Evolutionary conservation across 2,113 vertebrate genomes (phyloP), one percentile per base, ranked within the genome.

Genomic region (Elaphurus davidianus): DNA sequence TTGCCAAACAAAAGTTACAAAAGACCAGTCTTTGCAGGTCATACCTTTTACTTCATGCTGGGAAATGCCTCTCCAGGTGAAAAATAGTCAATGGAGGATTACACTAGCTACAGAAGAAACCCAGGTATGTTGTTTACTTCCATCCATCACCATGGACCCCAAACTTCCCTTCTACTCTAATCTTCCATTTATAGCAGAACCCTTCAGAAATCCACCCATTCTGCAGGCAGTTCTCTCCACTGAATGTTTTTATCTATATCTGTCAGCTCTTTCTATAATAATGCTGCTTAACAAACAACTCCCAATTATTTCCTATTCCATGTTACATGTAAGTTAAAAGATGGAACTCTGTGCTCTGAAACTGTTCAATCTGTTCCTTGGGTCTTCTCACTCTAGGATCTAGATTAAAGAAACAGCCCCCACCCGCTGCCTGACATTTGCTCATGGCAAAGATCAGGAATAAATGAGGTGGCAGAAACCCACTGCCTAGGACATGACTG

Each of bases 211-310:
- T 12, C 33, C 2, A 15, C 3, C 6, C 25, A 0, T 8, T 9
- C 4, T 30, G 2, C 10, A 84, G 13, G 47, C 43, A 57, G 12
- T 0, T 14, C 17, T n/a, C 64, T 27, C 19, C 19, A 13, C 30
- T 25, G 30, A 27, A 15, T 28, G 7, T 60, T 87, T 30, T 33
- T 57, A 40, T 71, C 19, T 94, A 23, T 81, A 74, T 55, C n/a
- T 50, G 23, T 67, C 54, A 78, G 54, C 59, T 85, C 13, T 16
- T 23, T 5, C 14, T 47, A 0, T 14, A 45, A 76, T 4, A 62
- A 67, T 43, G 47, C 60, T 67, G 55, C 14, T 27, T 97, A 92
- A 90, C 93, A 94, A 94, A 90, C 23, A 91, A 4, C 23, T 54
- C 47, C 27, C 2, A 14, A 36, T 60, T 92, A 30, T 36, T 78